A percentile compares a stretch with the other conserved stretches of the same genome.
Conservation (phyloP, 2,113 vertebrate genomes). For the Anoplopoma fimbria region DNA sequence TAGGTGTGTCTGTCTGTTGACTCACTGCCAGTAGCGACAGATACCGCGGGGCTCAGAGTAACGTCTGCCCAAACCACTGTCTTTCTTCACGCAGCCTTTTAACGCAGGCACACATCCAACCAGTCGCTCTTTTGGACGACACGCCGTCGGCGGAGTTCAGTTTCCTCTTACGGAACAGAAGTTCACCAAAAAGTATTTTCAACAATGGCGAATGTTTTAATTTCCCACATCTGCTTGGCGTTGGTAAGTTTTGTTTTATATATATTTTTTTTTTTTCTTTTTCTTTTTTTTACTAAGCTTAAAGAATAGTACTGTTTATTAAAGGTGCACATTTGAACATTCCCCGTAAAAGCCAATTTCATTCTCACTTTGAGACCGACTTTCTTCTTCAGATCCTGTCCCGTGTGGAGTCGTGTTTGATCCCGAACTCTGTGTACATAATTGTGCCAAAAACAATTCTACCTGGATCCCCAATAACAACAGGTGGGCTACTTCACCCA, state of each 20-base stretch:
- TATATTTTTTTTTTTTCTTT: neutral
- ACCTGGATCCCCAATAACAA: conserved; percentile 43
- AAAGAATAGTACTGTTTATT: too few species aligned
- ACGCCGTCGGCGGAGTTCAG: neutral
- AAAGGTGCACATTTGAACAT: too few species aligned
- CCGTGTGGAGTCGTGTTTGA: conserved; percentile 56
- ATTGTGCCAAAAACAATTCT: conserved; percentile 51
- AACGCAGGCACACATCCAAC: neutral
- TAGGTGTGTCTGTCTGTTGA: conserved; percentile 64
- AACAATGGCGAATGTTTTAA: conserved; percentile 59
- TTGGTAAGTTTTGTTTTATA: conserved; percentile 75
- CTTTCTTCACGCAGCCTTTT: neutral
- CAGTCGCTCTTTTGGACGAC: neutral
- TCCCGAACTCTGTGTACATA: conserved; percentile 2
- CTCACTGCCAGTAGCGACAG: neutral
- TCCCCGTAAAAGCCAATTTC: too few species aligned
- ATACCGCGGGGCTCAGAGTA: neutral
- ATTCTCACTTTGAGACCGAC: neutral
- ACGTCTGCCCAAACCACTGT: neutral
- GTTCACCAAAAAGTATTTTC: neutral
- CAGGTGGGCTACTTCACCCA: conserved; percentile 37
- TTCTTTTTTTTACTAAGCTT: neutral
- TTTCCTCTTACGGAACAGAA: neutral
- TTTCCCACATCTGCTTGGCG: conserved; percentile 32
- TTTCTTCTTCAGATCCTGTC: conserved; percentile 34